Percentiles rank a stretch among this genome's conserved stretches.
Conservation (phyloP, 64 coral and sea anemone species). For the Actinia tenebrosa region DNA sequence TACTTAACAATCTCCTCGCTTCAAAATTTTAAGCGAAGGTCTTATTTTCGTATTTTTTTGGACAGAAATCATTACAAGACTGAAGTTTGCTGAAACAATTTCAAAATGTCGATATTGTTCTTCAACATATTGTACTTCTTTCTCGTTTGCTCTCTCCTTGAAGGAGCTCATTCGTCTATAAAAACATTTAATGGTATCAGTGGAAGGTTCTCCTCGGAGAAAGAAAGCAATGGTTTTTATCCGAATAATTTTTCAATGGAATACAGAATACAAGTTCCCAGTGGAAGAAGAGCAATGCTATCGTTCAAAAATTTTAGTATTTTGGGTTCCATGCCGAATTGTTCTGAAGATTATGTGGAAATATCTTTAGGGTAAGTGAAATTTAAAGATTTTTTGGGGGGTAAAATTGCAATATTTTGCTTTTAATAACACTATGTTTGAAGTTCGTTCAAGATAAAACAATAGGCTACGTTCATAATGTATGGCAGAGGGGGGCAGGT, state of each 20-base stretch:
- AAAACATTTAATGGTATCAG: neutral
- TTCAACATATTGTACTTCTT: neutral
- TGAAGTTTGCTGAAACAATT: neutral
- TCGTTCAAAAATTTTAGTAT: conserved; percentile 7
- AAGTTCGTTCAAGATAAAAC: no score
- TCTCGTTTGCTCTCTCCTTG: neutral
- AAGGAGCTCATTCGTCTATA: neutral
- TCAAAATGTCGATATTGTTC: neutral
- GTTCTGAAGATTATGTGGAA: conserved; percentile 39
- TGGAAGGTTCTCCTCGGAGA: neutral
- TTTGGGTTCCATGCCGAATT: conserved; percentile 34
- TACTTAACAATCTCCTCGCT: neutral
- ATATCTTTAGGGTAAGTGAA: conserved; percentile 40
- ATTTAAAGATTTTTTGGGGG: neutral
- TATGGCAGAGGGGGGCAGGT: no score
- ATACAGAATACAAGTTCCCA: conserved; percentile 20
- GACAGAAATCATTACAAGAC: neutral
- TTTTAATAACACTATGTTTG: neutral
- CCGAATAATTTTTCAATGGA: neutral
- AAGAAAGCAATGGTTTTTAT: neutral
- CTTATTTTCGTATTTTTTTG: neutral
- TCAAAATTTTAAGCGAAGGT: neutral
- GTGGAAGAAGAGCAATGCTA: conserved; percentile 10
- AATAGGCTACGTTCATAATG: no score
- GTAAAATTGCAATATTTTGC: neutral